phyloP scores from a whole-genome alignment of 1,140 invertebrate species.

The Drosophila baimaii region DNA sequence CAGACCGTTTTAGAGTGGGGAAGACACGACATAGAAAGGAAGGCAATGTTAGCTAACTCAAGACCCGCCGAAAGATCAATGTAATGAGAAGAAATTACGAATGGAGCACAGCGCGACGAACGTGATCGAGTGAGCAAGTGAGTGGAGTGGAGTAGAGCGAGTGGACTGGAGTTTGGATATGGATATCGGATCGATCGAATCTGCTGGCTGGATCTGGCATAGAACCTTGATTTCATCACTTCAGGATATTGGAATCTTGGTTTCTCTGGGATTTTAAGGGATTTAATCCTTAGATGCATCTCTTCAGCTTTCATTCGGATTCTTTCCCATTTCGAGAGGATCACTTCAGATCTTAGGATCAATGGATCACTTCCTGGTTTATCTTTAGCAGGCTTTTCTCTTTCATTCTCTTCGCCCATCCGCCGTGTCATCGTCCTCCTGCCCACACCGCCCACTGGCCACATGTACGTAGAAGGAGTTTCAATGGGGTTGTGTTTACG shows the following conservation, averaged over 20 bases:
- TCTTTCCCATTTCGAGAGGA: not conserved
- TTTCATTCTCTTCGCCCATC: constrained; percentile 1
- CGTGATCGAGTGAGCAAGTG: constrained; percentile 73
- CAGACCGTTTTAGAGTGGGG: no score
- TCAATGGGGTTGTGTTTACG: constrained; percentile 46
- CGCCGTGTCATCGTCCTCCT: constrained; percentile 40
- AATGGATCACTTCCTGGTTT: not conserved
- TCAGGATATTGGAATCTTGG: constrained; percentile 7
- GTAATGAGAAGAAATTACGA: constrained; percentile 83
- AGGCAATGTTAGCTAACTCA: constrained; percentile 60
- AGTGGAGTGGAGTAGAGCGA: constrained; percentile 53
- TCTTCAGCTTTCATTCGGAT: not conserved
- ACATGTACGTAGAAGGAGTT: constrained; percentile 47
- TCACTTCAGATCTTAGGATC: not conserved
- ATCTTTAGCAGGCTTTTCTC: not conserved
- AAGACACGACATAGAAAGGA: constrained; percentile 81
- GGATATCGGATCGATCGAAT: constrained; percentile 53
- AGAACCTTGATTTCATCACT: not conserved
- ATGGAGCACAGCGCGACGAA: constrained; percentile 80
- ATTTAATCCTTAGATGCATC: not conserved
- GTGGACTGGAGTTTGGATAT: constrained; percentile 39
- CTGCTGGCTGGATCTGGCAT: constrained; percentile 10
- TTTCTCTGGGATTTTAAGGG: not conserved
- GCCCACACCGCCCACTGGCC: constrained; percentile 49
- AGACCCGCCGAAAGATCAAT: constrained; percentile 29